These are phyloP conservation scores for Trachemys scripta DNA, from an alignment of 2,113 vertebrate genomes.

Conservation along the genomic window DNA sequence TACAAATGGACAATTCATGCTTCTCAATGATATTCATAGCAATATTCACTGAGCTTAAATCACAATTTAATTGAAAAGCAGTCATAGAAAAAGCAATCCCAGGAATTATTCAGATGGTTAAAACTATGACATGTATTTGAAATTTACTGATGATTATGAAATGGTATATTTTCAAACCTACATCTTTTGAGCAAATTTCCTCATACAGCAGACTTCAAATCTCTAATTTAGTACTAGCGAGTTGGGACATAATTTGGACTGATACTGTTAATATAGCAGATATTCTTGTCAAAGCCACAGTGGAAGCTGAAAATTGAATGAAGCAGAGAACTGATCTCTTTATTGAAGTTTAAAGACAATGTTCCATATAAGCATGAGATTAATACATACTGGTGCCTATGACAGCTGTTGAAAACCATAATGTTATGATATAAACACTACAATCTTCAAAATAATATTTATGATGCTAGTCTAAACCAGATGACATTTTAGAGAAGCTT, in stretches of 20 bases:
- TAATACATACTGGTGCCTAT: not conserved
- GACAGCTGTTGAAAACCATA: not conserved
- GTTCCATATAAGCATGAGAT: not conserved
- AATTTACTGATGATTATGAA: not conserved
- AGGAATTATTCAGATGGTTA: not conserved
- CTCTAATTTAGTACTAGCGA: not conserved
- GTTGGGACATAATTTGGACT: not conserved
- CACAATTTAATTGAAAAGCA: not conserved
- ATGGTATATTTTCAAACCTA: not conserved
- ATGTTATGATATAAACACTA: not conserved
- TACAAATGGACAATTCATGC: not conserved
- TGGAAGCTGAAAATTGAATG: fast-evolving
- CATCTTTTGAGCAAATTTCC: not conserved
- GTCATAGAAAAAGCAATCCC: not conserved
- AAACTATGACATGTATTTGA: not conserved
- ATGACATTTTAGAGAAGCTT: not conserved
- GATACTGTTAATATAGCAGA: not conserved
- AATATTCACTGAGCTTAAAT: not conserved
- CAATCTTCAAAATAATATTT: not conserved
- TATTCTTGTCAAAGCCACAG: not conserved
- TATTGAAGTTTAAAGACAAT: too few relatives aligned
- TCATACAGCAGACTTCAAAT: not conserved
- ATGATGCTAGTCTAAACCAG: not conserved
- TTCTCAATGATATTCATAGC: not conserved
- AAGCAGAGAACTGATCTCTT: not conserved